Percentiles rank a stretch among this genome's conserved stretches.
phyloP scores from a whole-genome alignment of 2,113 vertebrate genomes.

The Plotosus lineatus region DNA sequence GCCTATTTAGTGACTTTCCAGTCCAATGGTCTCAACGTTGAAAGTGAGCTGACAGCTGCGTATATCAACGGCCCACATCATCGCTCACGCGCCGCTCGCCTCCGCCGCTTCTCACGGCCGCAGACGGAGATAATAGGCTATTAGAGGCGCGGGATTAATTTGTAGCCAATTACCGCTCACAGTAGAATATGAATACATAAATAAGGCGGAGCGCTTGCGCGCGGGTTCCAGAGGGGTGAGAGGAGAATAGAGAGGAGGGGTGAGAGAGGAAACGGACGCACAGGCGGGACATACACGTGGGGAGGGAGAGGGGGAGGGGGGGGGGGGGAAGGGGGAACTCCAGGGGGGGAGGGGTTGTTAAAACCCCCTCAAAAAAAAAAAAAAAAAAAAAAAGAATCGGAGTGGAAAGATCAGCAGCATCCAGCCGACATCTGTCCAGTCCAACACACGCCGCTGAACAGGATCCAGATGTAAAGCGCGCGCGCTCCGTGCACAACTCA shows the following conservation, averaged over 20 bases:
- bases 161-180: conserved; percentile 86
- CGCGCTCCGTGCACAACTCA: conserved; percentile 4
- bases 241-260: conserved; percentile 38
- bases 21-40: conserved; percentile 71
- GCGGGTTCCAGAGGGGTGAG: conserved; percentile 42
- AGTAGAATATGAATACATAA: conserved; percentile 82
- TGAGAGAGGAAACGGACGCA: conserved; percentile 45
- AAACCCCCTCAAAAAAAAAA: conserved; percentile 51
- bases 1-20: conserved; percentile 81
- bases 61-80: conserved; percentile 69
- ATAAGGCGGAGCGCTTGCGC: conserved; percentile 66
- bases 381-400: conserved; percentile 61
- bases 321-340: conserved; percentile 63
- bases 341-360: conserved; percentile 63
- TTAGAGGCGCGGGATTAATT: conserved; percentile 84
- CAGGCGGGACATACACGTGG: conserved; percentile 59
- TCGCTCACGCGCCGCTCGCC: conserved; percentile 63
- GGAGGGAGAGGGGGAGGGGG: conserved; percentile 56
- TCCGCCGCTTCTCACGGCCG: conserved; percentile 64
- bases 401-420: conserved; percentile 62
- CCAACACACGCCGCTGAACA: conserved; percentile 57
- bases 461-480: conserved; percentile 45
- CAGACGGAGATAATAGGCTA: conserved; percentile 75
- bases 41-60: conserved; percentile 72
- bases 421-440: conserved; percentile 62